phyloP scores from a whole-genome alignment of 2,113 vertebrate genomes.

The Stegostoma tigrinum region DNA sequence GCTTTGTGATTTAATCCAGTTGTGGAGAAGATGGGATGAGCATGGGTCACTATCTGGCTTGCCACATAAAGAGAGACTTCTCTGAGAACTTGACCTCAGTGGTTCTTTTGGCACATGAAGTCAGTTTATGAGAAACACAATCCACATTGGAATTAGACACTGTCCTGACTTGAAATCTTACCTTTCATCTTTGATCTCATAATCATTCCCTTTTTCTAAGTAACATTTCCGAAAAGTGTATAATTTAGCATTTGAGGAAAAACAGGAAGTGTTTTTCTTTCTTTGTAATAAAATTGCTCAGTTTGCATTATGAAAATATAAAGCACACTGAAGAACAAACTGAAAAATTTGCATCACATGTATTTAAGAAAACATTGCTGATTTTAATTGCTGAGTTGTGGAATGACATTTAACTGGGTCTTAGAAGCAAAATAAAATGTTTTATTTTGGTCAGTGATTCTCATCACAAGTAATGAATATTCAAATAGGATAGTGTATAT shows the following conservation, averaged over 20 bases:
- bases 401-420: not conserved
- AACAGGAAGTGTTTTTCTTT: not conserved
- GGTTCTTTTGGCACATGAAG: slow-evolving; percentile 13
- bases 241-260: not conserved
- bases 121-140: slow-evolving; percentile 23
- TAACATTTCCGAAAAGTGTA: not conserved
- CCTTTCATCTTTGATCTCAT: slow-evolving; percentile 18
- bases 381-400: not conserved
- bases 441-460: not conserved
- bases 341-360: not conserved
- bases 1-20: slow-evolving; percentile 20
- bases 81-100: slow-evolving; percentile 35
- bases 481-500: not conserved
- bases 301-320: not conserved
- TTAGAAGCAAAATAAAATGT: not conserved
- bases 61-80: not conserved
- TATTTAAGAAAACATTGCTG: not conserved
- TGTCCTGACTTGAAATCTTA: slow-evolving; percentile 29
- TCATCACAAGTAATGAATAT: not conserved
- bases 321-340: not conserved
- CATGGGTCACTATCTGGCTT: slow-evolving; percentile 10
- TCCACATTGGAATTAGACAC: not conserved
- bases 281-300: not conserved
- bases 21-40: slow-evolving; percentile 21
- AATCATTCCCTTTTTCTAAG: slow-evolving; percentile 27